Percentiles rank a stretch among this genome's conserved stretches.
These are phyloP conservation scores for Erebia aethiops DNA, from an alignment of 2,888 invertebrate species.

Conservation along the genomic window DNA sequence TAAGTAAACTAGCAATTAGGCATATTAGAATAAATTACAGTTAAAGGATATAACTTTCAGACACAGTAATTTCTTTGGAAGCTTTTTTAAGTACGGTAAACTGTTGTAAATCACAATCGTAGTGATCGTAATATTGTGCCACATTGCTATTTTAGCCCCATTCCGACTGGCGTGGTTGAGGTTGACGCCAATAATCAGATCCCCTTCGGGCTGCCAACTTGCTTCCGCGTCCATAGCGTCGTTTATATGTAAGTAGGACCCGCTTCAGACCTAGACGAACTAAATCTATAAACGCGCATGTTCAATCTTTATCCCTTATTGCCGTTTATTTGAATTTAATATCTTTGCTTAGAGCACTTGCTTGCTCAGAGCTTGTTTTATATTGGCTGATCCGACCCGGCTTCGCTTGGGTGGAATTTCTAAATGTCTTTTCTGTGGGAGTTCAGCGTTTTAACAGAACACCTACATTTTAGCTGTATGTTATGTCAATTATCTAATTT, in stretches of 20 bases:
- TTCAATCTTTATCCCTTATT: constrained; percentile 17
- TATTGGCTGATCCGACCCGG: too few relatives aligned
- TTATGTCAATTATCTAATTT: too few relatives aligned
- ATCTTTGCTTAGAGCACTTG: not conserved
- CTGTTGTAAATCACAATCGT: constrained; percentile 20
- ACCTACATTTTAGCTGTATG: too few relatives aligned
- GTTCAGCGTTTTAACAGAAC: too few relatives aligned
- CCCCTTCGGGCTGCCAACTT: constrained; percentile 66
- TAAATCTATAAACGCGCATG: constrained; percentile 18
- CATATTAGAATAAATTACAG: not conserved
- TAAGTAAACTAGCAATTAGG: not conserved
- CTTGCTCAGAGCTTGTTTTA: not conserved
- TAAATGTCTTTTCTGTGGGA: too few relatives aligned
- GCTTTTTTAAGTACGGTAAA: constrained; percentile 6
- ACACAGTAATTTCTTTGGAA: not conserved
- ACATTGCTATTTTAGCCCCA: constrained; percentile 56
- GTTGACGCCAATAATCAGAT: constrained; percentile 71
- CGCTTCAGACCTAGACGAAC: constrained; percentile 21
- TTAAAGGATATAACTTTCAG: too few relatives aligned
- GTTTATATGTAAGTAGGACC: constrained; percentile 31
- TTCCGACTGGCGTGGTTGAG: constrained; percentile 48
- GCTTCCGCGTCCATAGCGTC: constrained; percentile 62
- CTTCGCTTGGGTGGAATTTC: too few relatives aligned
- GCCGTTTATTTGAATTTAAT: constrained; percentile 24
- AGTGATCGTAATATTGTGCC: constrained; percentile 46